Percentiles rank a stretch among this genome's conserved stretches.
Evolutionary conservation across 1,140 invertebrate species (phyloP).

Genomic region (Listronotus oregonensis): DNA sequence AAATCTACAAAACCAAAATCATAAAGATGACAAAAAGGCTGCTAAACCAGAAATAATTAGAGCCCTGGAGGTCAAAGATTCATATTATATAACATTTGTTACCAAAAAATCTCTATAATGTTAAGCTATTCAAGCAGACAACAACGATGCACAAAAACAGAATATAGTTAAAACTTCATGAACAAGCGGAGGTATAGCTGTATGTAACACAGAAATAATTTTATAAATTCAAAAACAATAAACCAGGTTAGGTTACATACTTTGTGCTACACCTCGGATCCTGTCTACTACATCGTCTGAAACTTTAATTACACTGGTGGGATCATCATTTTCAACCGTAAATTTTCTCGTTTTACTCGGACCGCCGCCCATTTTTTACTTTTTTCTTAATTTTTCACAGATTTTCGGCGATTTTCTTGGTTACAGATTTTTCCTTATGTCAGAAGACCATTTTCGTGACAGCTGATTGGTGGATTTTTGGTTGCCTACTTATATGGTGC

Average conservation of each 20-base stretch:
- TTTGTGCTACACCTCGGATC: slow-evolving; percentile 48
- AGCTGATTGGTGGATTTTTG: too few relatives aligned
- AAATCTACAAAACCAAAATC: too few relatives aligned
- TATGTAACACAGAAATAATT: slow-evolving; percentile 2
- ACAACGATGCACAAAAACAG: too few relatives aligned
- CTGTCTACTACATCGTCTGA: slow-evolving; percentile 54
- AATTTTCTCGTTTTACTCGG: slow-evolving; percentile 54
- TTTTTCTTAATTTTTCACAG: slow-evolving; percentile 1
- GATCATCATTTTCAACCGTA: slow-evolving; percentile 55
- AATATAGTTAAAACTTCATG: too few relatives aligned
- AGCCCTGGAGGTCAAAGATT: not conserved
- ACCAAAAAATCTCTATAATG: not conserved
- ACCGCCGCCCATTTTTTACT: slow-evolving; percentile 49
- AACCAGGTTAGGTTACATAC: slow-evolving; percentile 44
- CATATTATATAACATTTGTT: slow-evolving; percentile 8
- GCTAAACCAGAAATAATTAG: not conserved
- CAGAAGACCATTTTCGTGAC: slow-evolving; percentile 2
- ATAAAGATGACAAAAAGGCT: not conserved
- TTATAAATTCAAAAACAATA: slow-evolving; percentile 10
- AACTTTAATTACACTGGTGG: slow-evolving; percentile 54
- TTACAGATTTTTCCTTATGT: not conserved
- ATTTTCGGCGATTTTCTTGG: slow-evolving; percentile 13
- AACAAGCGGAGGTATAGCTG: too few relatives aligned
- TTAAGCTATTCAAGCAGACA: too few relatives aligned
- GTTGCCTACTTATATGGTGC: too few relatives aligned